Base-by-base conservation (phyloP, 2,113 vertebrate species). In the Empidonax alnorum region DNA sequence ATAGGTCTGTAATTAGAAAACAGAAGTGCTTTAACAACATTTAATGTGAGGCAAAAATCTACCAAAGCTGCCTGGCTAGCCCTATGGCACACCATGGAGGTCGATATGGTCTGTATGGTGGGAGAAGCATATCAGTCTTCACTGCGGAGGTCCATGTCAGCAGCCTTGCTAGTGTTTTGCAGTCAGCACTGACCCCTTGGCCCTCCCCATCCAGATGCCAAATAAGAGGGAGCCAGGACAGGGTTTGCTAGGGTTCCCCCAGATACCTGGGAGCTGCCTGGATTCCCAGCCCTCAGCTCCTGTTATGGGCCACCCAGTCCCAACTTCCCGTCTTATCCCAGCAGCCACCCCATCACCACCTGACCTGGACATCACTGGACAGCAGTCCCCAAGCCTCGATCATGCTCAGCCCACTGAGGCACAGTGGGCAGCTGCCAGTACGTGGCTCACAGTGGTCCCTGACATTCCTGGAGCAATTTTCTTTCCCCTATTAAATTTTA, bases 41-140 rank as follows among this genome's bases (percentile, higher is more conserved):
- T 41, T 59, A 46, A 24, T 1, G 2, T 24, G 13, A 92, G 19
- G 10, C 27, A 66, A 78, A 77, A 52, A 41, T 20, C 24, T 58
- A n/a, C 4, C 30, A 35, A 41, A 78, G 19, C 44, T 7, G 2
- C 44, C 14, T 0, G 1, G 6, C 7, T 88, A 49, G 25, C 31
- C 35, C 7, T 76, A 7, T 9, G 30, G 28, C 28, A 15, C 4
- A 6, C 21, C 2, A 0, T 23, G 33, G 28, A 69, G 16, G 23
- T n/a, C 0, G 0, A n/a, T 21, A 49, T 0, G 1, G 31, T 4
- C 9, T 33, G 21, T 3, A 11, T 42, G 8, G 58, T 10, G 30
- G n/a, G 9, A 8, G n/a, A 66, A 66, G 25, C 2, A 1, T 0
- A 1, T 16, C 1, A 5, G 6, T 12, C 7, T 37, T 78, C 31